Evolutionary conservation across 1,140 invertebrate species (phyloP), one percentile per base, ranked within the genome.

Genomic region (Drosophila lowei): DNA sequence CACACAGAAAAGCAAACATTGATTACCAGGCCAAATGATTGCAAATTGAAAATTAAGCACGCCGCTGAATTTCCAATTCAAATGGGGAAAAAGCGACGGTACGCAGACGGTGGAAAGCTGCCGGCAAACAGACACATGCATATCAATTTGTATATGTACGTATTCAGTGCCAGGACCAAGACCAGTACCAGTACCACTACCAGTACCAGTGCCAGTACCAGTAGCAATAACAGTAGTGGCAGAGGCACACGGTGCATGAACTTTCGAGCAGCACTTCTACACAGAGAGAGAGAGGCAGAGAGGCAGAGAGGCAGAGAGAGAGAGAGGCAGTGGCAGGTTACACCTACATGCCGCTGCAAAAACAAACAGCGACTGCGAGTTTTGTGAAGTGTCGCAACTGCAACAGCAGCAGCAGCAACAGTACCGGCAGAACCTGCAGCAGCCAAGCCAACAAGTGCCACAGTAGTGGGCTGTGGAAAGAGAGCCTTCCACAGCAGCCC

Each of bases 31-130:
- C 59, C 55, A 72, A 81, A 86, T 86, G 81, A 86, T 88, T 88
- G 78, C 81, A 86, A 88, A 86, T 85, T 85, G 81, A 86, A 86
- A 85, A 86, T 86, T 88, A 83, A 86, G 66, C 83, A 61, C 73
- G 66, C 64, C 64, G 77, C 64, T 64, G 48, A 78, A 88, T 88
- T 79, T 83, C 83, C 83, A 88, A 88, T 88, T 88, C 83, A 88
- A 88, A 88, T 88, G 43, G 34, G 34, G 34, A 3, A 13, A 38
- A 38, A 13, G 50, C 44, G 52, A 68, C 55, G 50, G 23, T 25
- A 5, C 5, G 23, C 59, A 65, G 38, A 28, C 59, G 52, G 60
- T 57, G 57, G 66, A 64, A 70, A 52, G 70, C 59, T 42, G 61
- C 50, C 56, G 57, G 58, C 66, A 84, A 48, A 71, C 76, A 84